phyloP scores from a whole-genome alignment of 2,797 vertebrate species.

The Molossus alvarezi region DNA sequence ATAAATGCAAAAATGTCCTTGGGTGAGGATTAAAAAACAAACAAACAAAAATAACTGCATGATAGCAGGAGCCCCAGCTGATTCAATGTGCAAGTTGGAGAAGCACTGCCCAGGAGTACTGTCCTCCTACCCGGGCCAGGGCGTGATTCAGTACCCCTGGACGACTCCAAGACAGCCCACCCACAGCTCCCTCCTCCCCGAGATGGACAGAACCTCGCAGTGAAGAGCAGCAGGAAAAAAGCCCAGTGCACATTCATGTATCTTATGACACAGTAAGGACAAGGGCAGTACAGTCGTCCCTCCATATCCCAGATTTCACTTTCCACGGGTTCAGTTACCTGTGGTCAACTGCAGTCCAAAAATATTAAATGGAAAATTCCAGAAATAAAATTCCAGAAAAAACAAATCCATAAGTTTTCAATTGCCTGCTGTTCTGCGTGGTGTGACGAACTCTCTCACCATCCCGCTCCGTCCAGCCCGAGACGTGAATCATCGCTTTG shows the following conservation, averaged over 20 bases:
- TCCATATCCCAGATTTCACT: not conserved
- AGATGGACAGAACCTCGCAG: not conserved
- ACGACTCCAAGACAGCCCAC: not conserved
- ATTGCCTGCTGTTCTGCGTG: not conserved
- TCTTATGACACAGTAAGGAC: not conserved
- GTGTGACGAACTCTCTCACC: not conserved
- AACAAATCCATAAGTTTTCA: not conserved
- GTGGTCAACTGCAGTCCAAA: not conserved
- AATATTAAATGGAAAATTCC: not conserved
- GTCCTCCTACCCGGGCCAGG: not conserved
- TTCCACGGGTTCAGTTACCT: not conserved
- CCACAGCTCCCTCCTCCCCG: not conserved
- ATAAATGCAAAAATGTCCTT: too few relatives aligned
- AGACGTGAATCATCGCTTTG: not conserved
- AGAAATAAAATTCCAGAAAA: not conserved
- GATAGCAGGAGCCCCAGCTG: not conserved
- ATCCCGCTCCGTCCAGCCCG: not conserved
- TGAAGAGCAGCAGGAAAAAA: not conserved
- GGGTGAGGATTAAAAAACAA: too few relatives aligned
- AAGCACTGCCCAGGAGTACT: not conserved
- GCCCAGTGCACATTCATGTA: too few relatives aligned
- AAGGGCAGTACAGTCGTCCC: not conserved
- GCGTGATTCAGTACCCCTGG: not conserved
- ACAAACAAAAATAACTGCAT: too few relatives aligned
- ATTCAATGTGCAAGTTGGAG: accelerated